These are phyloP conservation scores for Zalophus californianus DNA, from an alignment of 2,797 vertebrate species.

Conservation along the genomic window DNA sequence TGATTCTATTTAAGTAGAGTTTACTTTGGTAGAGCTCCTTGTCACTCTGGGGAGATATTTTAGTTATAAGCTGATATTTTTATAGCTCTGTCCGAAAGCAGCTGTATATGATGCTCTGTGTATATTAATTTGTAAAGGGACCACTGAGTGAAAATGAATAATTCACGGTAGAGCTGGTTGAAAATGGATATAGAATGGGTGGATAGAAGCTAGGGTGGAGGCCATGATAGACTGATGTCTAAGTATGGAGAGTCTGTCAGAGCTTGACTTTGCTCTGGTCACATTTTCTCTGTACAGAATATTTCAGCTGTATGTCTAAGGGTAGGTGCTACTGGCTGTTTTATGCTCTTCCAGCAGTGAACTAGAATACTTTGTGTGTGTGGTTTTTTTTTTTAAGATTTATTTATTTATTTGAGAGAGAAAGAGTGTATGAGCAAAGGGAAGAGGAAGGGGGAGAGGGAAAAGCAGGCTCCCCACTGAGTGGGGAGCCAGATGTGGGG, in stretches of 20 bases:
- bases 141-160: not conserved
- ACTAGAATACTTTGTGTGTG: not conserved
- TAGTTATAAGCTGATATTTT: not conserved
- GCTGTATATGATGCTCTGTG: not conserved
- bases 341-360: not conserved
- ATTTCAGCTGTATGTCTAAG: not conserved
- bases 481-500: not conserved
- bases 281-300: not conserved
- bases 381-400: not conserved
- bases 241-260: not conserved
- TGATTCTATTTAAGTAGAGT: conserved; percentile 16
- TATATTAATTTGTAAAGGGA: not conserved
- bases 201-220: not conserved
- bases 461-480: not conserved
- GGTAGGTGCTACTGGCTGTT: not conserved
- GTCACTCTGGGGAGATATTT: conserved; percentile 29
- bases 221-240: not conserved
- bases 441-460: not conserved
- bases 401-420: not conserved
- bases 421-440: not conserved
- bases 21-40: conserved; percentile 18
- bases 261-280: not conserved
- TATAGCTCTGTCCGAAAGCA: conserved; percentile 9
- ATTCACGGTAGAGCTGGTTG: not conserved
- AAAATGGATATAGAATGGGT: not conserved